Conservation (phyloP, 1,140 invertebrate genomes). For the Leptinotarsa texana region DNA sequence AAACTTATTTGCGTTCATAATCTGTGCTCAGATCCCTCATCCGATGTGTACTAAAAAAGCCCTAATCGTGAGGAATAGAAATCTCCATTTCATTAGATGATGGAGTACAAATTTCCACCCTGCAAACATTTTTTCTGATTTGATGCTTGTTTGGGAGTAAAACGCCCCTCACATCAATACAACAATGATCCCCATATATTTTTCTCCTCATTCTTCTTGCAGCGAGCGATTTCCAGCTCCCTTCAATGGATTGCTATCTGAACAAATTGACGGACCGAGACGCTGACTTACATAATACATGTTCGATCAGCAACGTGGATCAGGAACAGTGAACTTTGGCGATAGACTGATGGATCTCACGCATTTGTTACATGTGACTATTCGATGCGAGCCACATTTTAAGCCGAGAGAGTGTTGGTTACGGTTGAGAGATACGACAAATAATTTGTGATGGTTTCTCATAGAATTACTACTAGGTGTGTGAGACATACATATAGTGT, state of each 20-base stretch:
- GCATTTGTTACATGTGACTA: slow-evolving; percentile 2
- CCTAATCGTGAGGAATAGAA: neutral
- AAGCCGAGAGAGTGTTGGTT: too few species aligned
- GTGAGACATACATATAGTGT: too few species aligned
- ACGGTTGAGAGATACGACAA: too few species aligned
- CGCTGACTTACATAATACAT: slow-evolving; percentile 3
- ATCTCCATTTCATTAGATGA: neutral
- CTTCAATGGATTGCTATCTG: neutral
- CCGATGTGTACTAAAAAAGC: too few species aligned
- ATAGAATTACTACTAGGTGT: too few species aligned
- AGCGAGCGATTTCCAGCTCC: neutral
- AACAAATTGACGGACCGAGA: neutral
- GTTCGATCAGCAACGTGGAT: slow-evolving; percentile 5
- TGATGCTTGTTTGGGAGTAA: neutral
- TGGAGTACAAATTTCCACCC: neutral
- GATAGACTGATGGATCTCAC: slow-evolving; percentile 7
- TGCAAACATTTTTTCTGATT: neutral
- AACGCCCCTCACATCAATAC: neutral
- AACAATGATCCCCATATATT: neutral
- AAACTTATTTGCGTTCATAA: too few species aligned
- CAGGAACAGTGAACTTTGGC: neutral
- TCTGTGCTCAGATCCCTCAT: too few species aligned
- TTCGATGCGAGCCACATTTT: neutral
- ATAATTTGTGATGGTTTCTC: too few species aligned
- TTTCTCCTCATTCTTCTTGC: neutral